A percentile compares a stretch with the other conserved stretches of the same genome.
Conservation (phyloP, 1,140 invertebrate species). For the Anoplolepis gracilipes region DNA sequence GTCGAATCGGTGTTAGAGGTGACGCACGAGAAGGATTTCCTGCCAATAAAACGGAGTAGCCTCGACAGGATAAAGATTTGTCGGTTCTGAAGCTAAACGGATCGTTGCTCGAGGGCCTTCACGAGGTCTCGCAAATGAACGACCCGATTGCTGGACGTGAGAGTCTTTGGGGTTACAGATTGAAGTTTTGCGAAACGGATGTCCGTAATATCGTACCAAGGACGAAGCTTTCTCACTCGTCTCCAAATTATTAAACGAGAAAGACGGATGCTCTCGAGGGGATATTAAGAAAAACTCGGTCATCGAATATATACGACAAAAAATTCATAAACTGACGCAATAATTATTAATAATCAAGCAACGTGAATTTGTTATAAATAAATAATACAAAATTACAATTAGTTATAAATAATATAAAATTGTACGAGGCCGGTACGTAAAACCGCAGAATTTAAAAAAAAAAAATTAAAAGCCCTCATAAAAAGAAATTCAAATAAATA, state of each 20-base stretch:
- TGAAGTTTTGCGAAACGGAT: slow-evolving; percentile 41
- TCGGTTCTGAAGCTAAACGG: slow-evolving; percentile 58
- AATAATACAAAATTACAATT: no score
- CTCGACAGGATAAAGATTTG: slow-evolving; percentile 58
- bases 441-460: not conserved
- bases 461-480: not conserved
- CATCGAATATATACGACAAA: not conserved
- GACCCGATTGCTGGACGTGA: slow-evolving; percentile 3
- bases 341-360: not conserved
- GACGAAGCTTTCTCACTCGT: not conserved
- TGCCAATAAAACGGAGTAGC: slow-evolving; percentile 73
- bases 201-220: slow-evolving; percentile 48
- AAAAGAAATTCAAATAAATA: not conserved
- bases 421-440: not conserved
- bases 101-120: slow-evolving; percentile 30
- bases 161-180: slow-evolving; percentile 38
- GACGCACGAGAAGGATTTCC: slow-evolving; percentile 75
- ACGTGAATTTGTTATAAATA: no score
- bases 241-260: slow-evolving; percentile 37
- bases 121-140: slow-evolving; percentile 58
- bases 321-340: not conserved
- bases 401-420: not conserved
- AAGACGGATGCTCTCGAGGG: not conserved
- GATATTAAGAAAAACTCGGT: not conserved
- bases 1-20: slow-evolving; percentile 39